A percentile compares a stretch with the other conserved stretches of the same genome.
These are phyloP conservation scores for Drosophila neotestacea DNA, from an alignment of 2,888 invertebrate genomes.

Conservation along the genomic window DNA sequence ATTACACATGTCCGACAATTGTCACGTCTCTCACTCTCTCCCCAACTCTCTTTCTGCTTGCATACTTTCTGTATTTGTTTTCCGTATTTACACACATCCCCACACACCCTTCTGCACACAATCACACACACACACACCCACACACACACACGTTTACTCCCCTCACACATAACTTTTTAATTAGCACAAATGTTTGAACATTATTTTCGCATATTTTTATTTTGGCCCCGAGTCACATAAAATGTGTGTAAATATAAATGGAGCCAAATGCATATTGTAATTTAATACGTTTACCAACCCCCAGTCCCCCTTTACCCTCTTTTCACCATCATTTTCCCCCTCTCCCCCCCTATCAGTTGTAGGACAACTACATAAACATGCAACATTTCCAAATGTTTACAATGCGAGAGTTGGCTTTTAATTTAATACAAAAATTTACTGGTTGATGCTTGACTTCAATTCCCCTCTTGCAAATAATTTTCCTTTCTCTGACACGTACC, in stretches of 20 bases:
- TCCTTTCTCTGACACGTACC: neutral
- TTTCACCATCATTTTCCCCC: neutral
- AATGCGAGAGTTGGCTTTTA: slow-evolving; percentile 50
- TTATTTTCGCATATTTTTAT: slow-evolving; percentile 73
- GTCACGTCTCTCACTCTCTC: slow-evolving; percentile 14
- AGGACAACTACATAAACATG: slow-evolving; percentile 18
- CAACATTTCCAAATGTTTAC: slow-evolving; percentile 19
- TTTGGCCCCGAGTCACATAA: slow-evolving; percentile 47
- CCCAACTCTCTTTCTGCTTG: neutral
- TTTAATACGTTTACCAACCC: slow-evolving; percentile 50
- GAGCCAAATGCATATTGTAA: slow-evolving; percentile 46
- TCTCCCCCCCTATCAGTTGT: neutral
- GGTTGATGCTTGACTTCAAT: slow-evolving; percentile 5
- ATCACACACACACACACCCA: slow-evolving; percentile 26
- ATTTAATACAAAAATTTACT: slow-evolving; percentile 54
- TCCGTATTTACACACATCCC: slow-evolving; percentile 20
- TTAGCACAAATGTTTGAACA: slow-evolving; percentile 77
- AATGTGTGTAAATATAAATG: slow-evolving; percentile 58
- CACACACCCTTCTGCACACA: slow-evolving; percentile 18
- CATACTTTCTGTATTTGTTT: slow-evolving; percentile 47
- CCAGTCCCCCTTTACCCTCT: neutral
- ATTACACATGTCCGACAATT: slow-evolving; percentile 71
- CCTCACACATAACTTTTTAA: slow-evolving; percentile 55
- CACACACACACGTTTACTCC: slow-evolving; percentile 14
- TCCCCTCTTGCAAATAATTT: neutral